Evolutionary conservation across 1,140 invertebrate genomes (phyloP), one percentile per base, ranked within the genome.

Genomic region (Macrobrachium rosenbergii): DNA sequence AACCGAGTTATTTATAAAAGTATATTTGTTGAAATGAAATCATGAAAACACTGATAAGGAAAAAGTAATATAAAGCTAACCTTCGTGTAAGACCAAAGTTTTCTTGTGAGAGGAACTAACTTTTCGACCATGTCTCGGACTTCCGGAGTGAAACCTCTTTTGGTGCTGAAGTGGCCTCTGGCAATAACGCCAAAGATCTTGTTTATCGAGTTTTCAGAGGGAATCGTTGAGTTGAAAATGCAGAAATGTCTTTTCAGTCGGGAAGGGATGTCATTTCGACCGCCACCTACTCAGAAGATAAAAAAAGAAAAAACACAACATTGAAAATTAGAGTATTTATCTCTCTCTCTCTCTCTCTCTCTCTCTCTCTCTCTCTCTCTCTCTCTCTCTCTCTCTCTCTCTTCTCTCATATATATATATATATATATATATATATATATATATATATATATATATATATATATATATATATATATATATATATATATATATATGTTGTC

Each of bases 211-310:
- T 93, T 93, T 90, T 98, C 95, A 79, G 96, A 95, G 2, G 96
- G 97, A 62, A 99, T 93, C 17, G 97, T 97, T 91, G 97, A 99
- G 93, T 99, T 99, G 91, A 98, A 98, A 88, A 99, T 97, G 84
- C 95, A 95, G 92, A 99, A 99, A 91, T 99, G 98, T 43, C 98
- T 93, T 92, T 99, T 99, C 76, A 99, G 92, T 90, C 98, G 94
- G 16, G 96, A 95, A 10, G 98, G 98, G 90, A 99, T 98, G 91
- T 99, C 98, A 92, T 99, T 99, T 90, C 97, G 94, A 73, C 98
- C 98, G 69, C 98, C 98, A 82, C 98, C 97, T 93, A 91, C 7
- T 10, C 52, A 52, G 8, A 52, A 2, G 2, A 52, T 8, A 12
- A 12, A 52, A 52, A 5, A 8, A 52, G 7, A 12, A 52, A 52